Evolutionary conservation across 2,888 invertebrate genomes (phyloP).

Genomic region (Imbricaverruca yamaguchii): DNA sequence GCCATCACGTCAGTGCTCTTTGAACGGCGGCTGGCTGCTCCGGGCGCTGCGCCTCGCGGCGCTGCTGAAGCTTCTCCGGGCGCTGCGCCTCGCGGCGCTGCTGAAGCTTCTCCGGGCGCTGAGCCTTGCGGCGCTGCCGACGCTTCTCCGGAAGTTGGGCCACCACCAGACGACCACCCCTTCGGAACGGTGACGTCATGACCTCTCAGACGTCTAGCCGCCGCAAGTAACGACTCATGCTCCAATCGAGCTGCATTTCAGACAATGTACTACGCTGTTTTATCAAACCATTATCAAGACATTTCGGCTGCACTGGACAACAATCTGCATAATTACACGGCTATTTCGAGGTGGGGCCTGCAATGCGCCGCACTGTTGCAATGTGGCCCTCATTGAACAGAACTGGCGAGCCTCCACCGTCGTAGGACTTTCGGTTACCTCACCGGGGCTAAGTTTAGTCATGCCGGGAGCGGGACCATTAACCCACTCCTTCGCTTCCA

Average conservation of each 20-base stretch:
- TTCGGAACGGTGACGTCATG: not conserved
- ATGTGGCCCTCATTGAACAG: too few relatives aligned
- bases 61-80: too few relatives aligned
- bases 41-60: too few relatives aligned
- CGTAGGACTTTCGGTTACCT: not conserved
- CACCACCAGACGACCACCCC: not conserved
- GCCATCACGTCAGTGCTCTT: not conserved
- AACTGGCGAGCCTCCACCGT: not conserved
- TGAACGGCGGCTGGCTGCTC: not conserved
- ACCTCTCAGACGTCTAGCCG: not conserved
- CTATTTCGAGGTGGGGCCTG: not conserved
- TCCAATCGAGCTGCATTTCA: not conserved
- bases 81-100: too few relatives aligned
- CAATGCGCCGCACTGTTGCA: not conserved
- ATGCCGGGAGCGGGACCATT: too few relatives aligned
- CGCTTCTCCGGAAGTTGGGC: not conserved
- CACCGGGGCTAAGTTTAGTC: not conserved
- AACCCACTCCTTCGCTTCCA: too few relatives aligned
- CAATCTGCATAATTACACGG: constrained; percentile 2
- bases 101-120: too few relatives aligned
- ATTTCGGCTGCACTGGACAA: not conserved
- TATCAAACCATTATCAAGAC: constrained; percentile 2
- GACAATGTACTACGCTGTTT: not conserved
- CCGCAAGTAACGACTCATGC: not conserved
- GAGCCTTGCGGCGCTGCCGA: not conserved